Evolutionary conservation across 2,113 vertebrate genomes (phyloP).

Genomic region (Natator depressus): DNA sequence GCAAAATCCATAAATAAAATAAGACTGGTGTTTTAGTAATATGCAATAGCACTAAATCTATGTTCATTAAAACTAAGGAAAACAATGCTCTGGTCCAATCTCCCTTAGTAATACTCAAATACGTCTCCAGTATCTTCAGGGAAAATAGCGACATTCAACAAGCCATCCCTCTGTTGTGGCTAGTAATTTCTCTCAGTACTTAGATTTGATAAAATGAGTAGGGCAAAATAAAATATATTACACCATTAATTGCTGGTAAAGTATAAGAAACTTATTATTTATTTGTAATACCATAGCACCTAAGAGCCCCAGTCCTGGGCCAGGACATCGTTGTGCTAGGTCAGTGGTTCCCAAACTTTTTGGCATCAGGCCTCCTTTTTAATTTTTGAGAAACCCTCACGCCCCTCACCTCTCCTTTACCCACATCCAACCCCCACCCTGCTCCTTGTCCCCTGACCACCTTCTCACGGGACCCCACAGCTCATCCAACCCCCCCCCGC

Average conservation of each 20-base stretch:
- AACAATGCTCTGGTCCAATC: accelerated
- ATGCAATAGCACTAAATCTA: not conserved
- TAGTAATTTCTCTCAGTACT: not conserved
- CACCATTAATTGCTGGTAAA: not conserved
- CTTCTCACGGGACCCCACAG: too few relatives aligned
- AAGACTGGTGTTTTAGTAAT: accelerated
- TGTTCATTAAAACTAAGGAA: not conserved
- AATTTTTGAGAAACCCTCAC: too few relatives aligned
- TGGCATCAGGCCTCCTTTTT: too few relatives aligned
- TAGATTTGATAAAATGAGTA: not conserved
- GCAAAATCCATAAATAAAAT: not conserved
- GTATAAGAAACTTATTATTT: not conserved
- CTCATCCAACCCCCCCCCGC: too few relatives aligned
- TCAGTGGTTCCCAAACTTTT: too few relatives aligned
- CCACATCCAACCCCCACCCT: too few relatives aligned
- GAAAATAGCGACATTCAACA: not conserved
- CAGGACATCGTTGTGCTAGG: not conserved
- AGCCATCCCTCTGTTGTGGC: not conserved
- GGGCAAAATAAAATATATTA: not conserved
- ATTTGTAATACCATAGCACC: not conserved
- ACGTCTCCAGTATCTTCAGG: not conserved
- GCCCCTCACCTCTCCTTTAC: too few relatives aligned
- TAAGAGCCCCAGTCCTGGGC: not conserved
- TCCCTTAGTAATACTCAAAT: not conserved
- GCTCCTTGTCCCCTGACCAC: too few relatives aligned